Base-by-base conservation (phyloP, 2,797 vertebrate species). In the Lepilemur septentrionalis region DNA sequence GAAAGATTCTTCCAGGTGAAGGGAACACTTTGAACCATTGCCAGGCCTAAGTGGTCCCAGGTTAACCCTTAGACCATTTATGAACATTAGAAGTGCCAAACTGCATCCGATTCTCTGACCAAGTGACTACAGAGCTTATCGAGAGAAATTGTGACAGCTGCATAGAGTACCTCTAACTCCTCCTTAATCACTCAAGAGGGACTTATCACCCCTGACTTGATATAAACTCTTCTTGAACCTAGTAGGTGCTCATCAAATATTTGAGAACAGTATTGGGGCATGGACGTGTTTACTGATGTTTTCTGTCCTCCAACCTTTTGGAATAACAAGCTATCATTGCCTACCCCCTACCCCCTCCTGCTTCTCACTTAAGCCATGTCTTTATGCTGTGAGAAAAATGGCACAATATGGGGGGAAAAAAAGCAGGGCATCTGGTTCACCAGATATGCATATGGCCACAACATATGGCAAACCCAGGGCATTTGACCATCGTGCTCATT, bases 381-480 rank as follows among this genome's bases (percentile, higher is more conserved):
- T 97, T 97, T 98, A 97, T 96, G 96, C 97, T 98, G 97, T 96
- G 97, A 97, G 97, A 97, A 97, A 98, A 97, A 97, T 97, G 97
- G 96, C 78, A 75, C 97, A 97, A 97, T 98, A 97, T 95, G 93
- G 91, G 91, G 91, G 80, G 28, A 57, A 73, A 80, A 85, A 96
- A 97, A 96, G 80, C 97, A 97, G 97, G 97, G 97, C 97, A 97
- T 97, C 97, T 98, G 97, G 97, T 98, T 97, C 97, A 97, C 97
- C 97, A 97, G 97, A 97, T 97, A 97, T 97, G 96, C 97, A 98
- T 98, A 98, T 98, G 97, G 97, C 83, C 97, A 86, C 97, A 97
- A 89, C 97, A 98, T 98, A 98, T 97, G 97, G 97, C 97, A 96
- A 95, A 97, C 96, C 96, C 97, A 95, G 97, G 97, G 97, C 97